Evolutionary conservation across 2,113 vertebrate genomes (phyloP).

Genomic region (Myiagra hebetior): DNA sequence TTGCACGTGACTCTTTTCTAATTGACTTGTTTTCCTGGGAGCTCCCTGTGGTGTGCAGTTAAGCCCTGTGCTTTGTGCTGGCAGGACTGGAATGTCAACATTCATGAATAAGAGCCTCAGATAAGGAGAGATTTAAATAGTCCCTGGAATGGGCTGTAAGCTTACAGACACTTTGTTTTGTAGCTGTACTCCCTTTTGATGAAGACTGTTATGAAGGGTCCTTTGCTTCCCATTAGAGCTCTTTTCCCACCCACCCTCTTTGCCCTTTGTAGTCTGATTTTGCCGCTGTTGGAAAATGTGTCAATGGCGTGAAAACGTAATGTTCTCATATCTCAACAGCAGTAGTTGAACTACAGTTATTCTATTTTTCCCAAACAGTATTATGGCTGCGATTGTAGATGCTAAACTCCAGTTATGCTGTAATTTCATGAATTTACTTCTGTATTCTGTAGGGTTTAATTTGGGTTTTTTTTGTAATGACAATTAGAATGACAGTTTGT

Average conservation of each 20-base stretch:
- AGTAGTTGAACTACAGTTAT: neutral
- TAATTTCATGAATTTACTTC: neutral
- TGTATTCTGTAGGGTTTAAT: neutral
- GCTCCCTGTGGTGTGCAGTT: constrained; percentile 39
- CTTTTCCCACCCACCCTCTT: neutral
- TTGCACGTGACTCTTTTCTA: constrained; percentile 40
- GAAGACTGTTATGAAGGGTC: neutral
- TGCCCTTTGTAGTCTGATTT: neutral
- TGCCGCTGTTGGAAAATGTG: neutral
- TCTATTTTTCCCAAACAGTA: neutral
- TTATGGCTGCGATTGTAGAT: neutral
- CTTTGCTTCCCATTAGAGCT: neutral
- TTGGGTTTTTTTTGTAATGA: neutral
- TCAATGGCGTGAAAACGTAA: neutral
- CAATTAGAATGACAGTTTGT: neutral
- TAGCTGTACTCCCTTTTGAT: neutral
- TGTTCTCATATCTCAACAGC: neutral
- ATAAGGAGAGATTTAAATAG: constrained; percentile 11
- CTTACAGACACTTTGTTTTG: constrained; percentile 9
- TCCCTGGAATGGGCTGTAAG: neutral
- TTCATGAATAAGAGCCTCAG: constrained; percentile 18
- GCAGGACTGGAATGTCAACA: constrained; percentile 25
- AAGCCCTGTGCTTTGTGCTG: constrained; percentile 35
- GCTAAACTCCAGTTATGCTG: neutral
- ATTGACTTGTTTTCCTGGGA: constrained; percentile 50